Evolutionary conservation across 2,888 invertebrate genomes (phyloP).

Genomic region (Liopterus haemorrhoidalis): DNA sequence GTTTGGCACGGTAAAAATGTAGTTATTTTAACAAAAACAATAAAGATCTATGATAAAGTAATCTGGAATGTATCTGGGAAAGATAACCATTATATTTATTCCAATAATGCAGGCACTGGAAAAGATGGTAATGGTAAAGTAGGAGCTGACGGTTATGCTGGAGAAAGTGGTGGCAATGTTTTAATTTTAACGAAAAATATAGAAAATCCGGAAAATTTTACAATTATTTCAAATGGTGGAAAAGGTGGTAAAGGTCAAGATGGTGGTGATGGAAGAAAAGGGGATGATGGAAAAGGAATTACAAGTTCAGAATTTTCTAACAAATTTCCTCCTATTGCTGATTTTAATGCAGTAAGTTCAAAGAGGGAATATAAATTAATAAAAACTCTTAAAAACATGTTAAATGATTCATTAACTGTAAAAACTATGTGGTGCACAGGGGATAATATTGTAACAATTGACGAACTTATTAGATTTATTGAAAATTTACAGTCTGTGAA

Average conservation of each 20-base stretch:
- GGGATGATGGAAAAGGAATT: slow-evolving; percentile 26
- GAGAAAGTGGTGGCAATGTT: slow-evolving; percentile 37
- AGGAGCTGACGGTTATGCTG: slow-evolving; percentile 33
- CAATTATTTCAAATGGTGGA: slow-evolving; percentile 34
- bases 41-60: slow-evolving; percentile 27
- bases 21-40: slow-evolving; percentile 26
- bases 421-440: too few species aligned
- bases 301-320: slow-evolving; percentile 10
- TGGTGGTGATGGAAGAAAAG: slow-evolving; percentile 34
- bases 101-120: slow-evolving; percentile 24
- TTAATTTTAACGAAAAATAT: slow-evolving; percentile 28
- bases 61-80: slow-evolving; percentile 34
- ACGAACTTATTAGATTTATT: too few species aligned
- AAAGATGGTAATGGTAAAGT: slow-evolving; percentile 21
- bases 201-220: slow-evolving; percentile 28
- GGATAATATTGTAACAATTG: too few species aligned
- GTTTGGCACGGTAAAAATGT: slow-evolving; percentile 32
- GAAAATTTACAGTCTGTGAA: too few species aligned
- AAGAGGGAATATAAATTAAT: too few species aligned
- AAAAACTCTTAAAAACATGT: too few species aligned
- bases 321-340: too few species aligned
- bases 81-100: too few species aligned
- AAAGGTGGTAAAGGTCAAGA: slow-evolving; percentile 34
- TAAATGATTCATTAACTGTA: too few species aligned
- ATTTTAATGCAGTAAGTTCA: too few species aligned